Evolutionary conservation across 2,113 vertebrate species (phyloP).

Genomic region (Microcebus ravelobensis): DNA sequence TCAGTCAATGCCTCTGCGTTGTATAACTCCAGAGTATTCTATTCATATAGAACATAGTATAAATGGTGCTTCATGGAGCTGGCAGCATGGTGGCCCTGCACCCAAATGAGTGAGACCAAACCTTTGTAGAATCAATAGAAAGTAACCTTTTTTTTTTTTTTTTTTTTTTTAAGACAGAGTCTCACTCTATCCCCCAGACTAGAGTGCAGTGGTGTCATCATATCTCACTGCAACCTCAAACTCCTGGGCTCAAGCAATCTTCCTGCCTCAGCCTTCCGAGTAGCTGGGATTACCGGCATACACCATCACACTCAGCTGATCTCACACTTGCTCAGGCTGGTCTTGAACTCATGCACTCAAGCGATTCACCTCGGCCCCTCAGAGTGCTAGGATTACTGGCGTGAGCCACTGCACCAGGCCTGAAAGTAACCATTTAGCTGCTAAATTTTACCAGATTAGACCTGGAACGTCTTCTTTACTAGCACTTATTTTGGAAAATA

Average conservation of each 20-base stretch:
- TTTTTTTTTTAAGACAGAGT: background rate
- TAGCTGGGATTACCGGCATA: no score
- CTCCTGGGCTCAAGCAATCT: no score
- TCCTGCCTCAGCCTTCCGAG: no score
- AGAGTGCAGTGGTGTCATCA: no score
- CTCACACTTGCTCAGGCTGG: no score
- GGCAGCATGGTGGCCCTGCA: background rate
- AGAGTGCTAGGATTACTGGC: no score
- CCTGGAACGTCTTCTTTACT: background rate
- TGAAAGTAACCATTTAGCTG: background rate
- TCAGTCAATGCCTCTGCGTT: background rate
- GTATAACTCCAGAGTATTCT: background rate
- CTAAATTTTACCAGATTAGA: background rate
- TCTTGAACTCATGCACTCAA: no score
- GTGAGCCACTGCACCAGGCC: no score
- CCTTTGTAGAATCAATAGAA: background rate
- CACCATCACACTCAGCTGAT: no score
- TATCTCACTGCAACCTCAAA: no score
- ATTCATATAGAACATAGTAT: background rate
- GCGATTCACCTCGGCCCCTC: no score
- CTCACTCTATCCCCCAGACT: no score
- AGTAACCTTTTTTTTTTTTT: background rate
- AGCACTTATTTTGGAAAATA: background rate
- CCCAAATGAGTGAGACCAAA: background rate
- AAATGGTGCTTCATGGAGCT: background rate